Evolutionary conservation across 2,113 vertebrate species (phyloP), one percentile per base, ranked within the genome.

Genomic region (Microcebus lehilahytsara): DNA sequence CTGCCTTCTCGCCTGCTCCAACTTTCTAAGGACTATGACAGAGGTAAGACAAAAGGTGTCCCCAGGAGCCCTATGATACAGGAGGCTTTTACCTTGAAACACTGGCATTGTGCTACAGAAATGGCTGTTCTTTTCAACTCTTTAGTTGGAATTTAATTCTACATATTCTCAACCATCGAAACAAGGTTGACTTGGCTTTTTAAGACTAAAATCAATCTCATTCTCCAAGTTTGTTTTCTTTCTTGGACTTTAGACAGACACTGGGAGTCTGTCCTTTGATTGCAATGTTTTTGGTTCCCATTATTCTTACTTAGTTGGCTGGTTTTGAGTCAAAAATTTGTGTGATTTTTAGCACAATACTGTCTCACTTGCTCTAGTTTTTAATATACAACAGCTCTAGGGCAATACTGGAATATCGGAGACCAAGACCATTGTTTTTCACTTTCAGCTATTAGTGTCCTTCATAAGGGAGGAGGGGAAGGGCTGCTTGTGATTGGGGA

Each of bases 321-420:
- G 51, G 51, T 40, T 67, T 83, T 62, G 40, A 67, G n/a, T 56
- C 86, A 95, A 13, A 56, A 30, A 60, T 19, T 53, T 77, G 67
- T n/a, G 11, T 77, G 56, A 49, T 27, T 71, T 87, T 64, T 78
- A 85, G n/a, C 42, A 84, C 78, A 77, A 17, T 42, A 58, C 77
- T 56, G 16, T 64, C 25, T 93, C 66, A 71, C 56, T 23, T 27
- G 69, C 22, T 67, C 91, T 34, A 30, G 17, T n/a, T 49, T 85
- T 78, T 34, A 74, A 74, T 4, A 37, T 5, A 53, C 20, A 8
- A 30, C 40, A 49, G 10, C 19, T 49, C 67, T 19, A 71, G 7
- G 56, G n/a, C 1, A 5, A 19, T 14, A 51, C 1, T 34, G 25
- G 60, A 34, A 37, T 6, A 3, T 20, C 2, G 25, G 2, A 80